phyloP scores from a whole-genome alignment of 2,113 vertebrate species.

The Pteropus alecto region DNA sequence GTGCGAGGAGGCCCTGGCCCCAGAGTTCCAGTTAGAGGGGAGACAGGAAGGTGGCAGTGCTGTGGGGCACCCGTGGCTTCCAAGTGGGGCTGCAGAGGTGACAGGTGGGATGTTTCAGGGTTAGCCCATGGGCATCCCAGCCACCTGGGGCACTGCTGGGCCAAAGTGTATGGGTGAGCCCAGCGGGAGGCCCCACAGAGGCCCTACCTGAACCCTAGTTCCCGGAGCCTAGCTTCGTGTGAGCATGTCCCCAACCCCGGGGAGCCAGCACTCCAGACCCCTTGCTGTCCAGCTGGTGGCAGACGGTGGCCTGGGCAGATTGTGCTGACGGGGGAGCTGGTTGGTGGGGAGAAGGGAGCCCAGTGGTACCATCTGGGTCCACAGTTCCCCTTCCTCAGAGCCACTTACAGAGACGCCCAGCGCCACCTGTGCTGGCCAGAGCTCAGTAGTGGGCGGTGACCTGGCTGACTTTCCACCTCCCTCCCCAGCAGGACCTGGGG shows the following conservation, averaged over 20 bases:
- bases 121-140: neutral
- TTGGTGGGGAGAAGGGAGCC: neutral
- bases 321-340: too few species aligned
- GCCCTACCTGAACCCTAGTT: too few species aligned
- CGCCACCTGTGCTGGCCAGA: too few species aligned
- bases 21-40: neutral
- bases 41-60: rapidly evolving
- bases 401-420: too few species aligned
- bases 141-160: rapidly evolving
- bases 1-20: neutral
- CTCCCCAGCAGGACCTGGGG: too few species aligned
- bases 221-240: neutral
- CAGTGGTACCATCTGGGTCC: rapidly evolving
- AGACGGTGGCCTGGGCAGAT: too few species aligned
- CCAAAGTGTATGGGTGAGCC: neutral
- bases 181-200: rapidly evolving
- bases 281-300: too few species aligned
- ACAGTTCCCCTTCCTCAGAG: neutral
- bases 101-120: neutral
- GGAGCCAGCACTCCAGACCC: rapidly evolving
- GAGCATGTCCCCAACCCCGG: rapidly evolving
- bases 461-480: too few species aligned
- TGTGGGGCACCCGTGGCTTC: rapidly evolving
- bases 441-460: too few species aligned
- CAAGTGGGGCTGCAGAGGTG: rapidly evolving